Base-by-base conservation (phyloP, 2,113 vertebrate species). In the Anser cygnoides region DNA sequence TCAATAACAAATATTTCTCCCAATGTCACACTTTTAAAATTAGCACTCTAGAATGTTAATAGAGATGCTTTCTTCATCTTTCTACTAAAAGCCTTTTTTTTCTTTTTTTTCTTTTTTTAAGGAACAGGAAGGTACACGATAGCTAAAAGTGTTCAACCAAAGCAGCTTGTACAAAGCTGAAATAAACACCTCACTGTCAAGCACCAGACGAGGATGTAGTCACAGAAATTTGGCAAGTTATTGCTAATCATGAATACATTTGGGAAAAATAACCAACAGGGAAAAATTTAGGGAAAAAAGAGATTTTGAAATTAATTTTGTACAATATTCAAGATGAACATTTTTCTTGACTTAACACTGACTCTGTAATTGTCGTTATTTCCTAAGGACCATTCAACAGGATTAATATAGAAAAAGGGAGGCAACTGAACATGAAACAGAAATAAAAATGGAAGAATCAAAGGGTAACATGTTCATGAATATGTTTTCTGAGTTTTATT, bases 401-500 rank as follows among this genome's bases (percentile, higher is more conserved):
- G 79, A 94, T 55, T 92, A 89, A 92, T 79, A 75, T 2, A 55
- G 83, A 72, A 94, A 90, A 93, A 68, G 31, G 35, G 33, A 75
- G 26, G 61, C 35, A 68, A 74, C 57, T 49, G 72, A 89, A 61
- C 61, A 91, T 33, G 62, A 93, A 90, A 92, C 46, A 89, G 46
- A 20, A 96, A 87, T 70, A 66, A 90, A 94, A 91, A 85, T 54
- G 29, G 35, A 92, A 84, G 85, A 96, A 89, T 74, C 81, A 93
- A 95, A 93, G 33, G 57, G 52, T 52, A 95, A 96, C 11, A 1
- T 61, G 31, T n/a, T 88, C 23, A 93, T 31, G 23, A 93, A 55
- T 59, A 52, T 43, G 59, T 95, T 84, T 77, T 54, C 49, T 57
- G 43, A 84, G 39, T 68, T 77, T 87, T 95, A 92, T 28, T 81